These are phyloP conservation scores for Pomacea maculata DNA, from an alignment of 1,140 invertebrate species.

Conservation along the genomic window DNA sequence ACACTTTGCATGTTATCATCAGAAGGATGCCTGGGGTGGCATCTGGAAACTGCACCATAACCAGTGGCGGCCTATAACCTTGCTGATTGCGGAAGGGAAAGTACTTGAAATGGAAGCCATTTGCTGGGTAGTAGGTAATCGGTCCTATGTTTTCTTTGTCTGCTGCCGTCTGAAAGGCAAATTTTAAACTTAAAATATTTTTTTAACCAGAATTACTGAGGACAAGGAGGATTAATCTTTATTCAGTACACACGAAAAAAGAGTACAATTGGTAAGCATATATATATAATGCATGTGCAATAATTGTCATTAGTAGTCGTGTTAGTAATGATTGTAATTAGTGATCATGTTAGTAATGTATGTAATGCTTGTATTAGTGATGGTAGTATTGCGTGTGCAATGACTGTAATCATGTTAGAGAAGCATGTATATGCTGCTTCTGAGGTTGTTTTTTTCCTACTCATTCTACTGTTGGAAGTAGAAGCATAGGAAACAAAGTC, in stretches of 20 bases:
- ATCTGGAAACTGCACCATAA: conserved; percentile 83
- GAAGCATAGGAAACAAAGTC: too few relatives aligned
- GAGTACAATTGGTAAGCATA: not conserved
- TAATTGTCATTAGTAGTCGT: too few relatives aligned
- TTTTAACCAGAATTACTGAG: too few relatives aligned
- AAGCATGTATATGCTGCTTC: too few relatives aligned
- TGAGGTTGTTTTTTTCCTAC: too few relatives aligned
- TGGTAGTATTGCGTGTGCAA: not conserved
- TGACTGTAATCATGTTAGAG: too few relatives aligned
- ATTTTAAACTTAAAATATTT: not conserved
- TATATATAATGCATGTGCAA: not conserved
- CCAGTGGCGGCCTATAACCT: conserved; percentile 86
- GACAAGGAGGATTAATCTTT: not conserved
- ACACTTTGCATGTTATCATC: conserved; percentile 81
- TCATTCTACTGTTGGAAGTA: too few relatives aligned
- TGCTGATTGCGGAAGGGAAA: conserved; percentile 81
- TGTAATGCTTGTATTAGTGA: too few relatives aligned
- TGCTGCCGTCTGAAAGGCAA: conserved; percentile 74
- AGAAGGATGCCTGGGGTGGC: conserved; percentile 87
- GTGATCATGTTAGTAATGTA: too few relatives aligned
- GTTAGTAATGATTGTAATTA: too few relatives aligned
- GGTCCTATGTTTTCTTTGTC: conserved; percentile 88
- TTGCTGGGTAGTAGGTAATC: conserved; percentile 77
- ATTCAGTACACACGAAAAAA: not conserved
- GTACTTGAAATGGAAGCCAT: conserved; percentile 80